A percentile compares a stretch with the other conserved stretches of the same genome.
Evolutionary conservation across 2,797 vertebrate genomes (phyloP).

Genomic region (Diglossa cyanea): DNA sequence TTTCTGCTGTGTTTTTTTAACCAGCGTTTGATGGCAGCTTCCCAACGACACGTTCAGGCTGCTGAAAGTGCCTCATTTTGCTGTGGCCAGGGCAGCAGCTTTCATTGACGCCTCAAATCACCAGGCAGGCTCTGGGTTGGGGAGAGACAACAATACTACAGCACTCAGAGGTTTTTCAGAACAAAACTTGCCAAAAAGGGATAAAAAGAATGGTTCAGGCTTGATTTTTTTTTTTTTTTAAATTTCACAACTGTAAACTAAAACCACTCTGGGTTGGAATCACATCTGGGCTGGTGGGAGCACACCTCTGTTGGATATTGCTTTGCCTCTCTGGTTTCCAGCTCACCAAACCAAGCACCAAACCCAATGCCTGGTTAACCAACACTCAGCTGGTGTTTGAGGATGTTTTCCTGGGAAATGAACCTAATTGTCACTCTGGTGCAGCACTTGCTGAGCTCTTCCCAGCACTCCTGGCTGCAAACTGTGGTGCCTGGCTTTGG

Average conservation of each 20-base stretch:
- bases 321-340: background rate
- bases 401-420: background rate
- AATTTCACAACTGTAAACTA: background rate
- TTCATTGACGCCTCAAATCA: conserved; percentile 14
- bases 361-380: background rate
- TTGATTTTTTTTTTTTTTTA: background rate
- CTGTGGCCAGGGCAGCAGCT: conserved; percentile 27
- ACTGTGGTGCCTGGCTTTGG: background rate
- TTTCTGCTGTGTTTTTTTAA: background rate
- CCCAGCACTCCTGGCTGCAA: background rate
- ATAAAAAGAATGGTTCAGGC: background rate
- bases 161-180: background rate
- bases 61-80: conserved; percentile 26
- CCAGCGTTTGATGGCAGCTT: background rate
- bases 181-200: background rate
- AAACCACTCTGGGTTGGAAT: background rate
- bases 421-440: background rate
- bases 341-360: background rate
- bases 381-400: background rate
- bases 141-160: background rate
- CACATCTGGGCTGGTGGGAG: background rate
- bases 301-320: background rate
- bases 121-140: conserved; percentile 12
- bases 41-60: conserved; percentile 5
- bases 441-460: accelerated